These are phyloP conservation scores for Crocallis elinguaria DNA, from an alignment of 2,888 invertebrate genomes.

Conservation along the genomic window DNA sequence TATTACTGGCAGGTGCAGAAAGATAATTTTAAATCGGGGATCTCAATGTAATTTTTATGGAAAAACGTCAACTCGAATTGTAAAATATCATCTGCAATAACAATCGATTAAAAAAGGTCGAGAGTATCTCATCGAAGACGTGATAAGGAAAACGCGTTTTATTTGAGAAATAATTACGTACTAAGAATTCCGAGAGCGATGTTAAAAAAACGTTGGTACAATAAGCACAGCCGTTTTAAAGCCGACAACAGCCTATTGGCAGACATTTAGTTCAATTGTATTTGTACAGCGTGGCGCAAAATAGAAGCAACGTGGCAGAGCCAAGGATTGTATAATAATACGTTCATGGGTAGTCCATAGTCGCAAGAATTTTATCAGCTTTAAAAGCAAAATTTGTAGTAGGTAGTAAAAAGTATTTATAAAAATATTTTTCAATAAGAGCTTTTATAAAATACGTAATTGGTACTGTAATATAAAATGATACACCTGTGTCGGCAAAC, in stretches of 20 bases:
- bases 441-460: too few species aligned
- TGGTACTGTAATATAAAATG: too few species aligned
- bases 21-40: neutral
- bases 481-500: too few species aligned
- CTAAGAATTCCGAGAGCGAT: neutral
- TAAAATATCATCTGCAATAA: neutral
- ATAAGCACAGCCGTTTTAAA: neutral
- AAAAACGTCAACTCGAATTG: neutral
- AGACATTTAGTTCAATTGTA: neutral
- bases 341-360: too few species aligned
- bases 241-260: neutral
- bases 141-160: neutral
- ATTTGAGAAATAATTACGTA: neutral
- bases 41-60: neutral
- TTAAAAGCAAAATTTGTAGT: too few species aligned
- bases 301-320: neutral
- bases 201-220: constrained; percentile 1
- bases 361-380: too few species aligned
- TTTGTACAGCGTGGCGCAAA: neutral
- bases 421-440: too few species aligned
- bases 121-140: neutral
- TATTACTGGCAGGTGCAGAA: neutral
- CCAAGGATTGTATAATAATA: too few species aligned
- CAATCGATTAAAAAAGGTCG: neutral
- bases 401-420: too few species aligned